Evolutionary conservation across 2,797 vertebrate genomes (phyloP).

Genomic region (Sarcoramphus papa): DNA sequence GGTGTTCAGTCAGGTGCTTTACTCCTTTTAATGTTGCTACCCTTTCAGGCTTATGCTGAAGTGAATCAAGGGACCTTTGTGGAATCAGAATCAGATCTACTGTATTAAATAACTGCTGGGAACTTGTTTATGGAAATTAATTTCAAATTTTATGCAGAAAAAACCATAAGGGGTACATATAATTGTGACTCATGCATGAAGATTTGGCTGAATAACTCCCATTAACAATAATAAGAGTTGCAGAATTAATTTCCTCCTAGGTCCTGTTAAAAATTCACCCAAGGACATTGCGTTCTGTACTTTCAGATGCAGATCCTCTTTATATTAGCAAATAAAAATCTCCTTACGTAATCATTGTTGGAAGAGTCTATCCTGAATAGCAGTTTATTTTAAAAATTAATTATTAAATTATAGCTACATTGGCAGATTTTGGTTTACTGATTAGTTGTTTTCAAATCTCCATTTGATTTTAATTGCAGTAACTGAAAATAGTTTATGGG

Average conservation of each 20-base stretch:
- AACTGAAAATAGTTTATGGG: not conserved
- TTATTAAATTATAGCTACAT: not conserved
- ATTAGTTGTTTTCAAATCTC: not conserved
- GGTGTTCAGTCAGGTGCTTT: not conserved
- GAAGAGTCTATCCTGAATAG: not conserved
- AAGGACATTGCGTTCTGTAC: not conserved
- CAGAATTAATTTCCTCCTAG: constrained; percentile 24
- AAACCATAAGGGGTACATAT: not conserved
- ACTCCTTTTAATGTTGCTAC: not conserved
- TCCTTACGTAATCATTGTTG: not conserved
- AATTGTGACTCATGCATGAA: not conserved
- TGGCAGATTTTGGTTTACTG: not conserved
- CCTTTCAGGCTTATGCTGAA: not conserved
- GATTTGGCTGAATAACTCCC: constrained; percentile 20
- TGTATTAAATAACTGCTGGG: constrained; percentile 5
- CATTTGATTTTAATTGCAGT: not conserved
- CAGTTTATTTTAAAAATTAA: not conserved
- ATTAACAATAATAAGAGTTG: constrained; percentile 24
- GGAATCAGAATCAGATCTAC: not conserved
- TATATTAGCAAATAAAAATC: not conserved
- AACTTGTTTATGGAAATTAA: constrained; percentile 39
- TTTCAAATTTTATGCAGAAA: constrained; percentile 19
- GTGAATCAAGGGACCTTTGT: not conserved
- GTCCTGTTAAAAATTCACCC: not conserved
- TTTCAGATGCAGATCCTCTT: not conserved